A percentile compares a stretch with the other conserved stretches of the same genome.
Conservation (phyloP, 2,113 vertebrate genomes). For the Axis porcinus region DNA sequence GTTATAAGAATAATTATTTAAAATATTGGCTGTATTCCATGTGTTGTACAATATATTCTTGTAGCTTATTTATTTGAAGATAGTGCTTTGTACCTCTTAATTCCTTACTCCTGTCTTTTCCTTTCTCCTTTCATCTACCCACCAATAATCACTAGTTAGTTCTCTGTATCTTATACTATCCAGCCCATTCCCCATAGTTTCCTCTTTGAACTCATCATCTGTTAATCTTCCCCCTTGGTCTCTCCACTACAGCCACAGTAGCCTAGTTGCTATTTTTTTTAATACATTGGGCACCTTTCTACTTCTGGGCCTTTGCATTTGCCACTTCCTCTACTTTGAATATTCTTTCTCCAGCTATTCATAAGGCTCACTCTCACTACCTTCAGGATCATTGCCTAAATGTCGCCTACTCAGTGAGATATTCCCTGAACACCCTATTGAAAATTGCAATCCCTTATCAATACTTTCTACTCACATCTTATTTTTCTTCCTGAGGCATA, state of each 20-base stretch:
- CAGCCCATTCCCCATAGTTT: not conserved
- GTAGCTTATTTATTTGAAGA: not conserved
- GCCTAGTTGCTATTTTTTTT: not conserved
- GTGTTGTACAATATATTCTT: not conserved
- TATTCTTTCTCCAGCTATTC: not conserved
- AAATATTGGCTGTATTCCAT: not conserved
- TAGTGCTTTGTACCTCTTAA: not conserved
- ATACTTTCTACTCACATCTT: not conserved
- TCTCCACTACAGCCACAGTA: not conserved
- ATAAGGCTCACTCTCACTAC: not conserved
- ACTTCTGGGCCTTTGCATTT: not conserved
- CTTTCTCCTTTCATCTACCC: not conserved
- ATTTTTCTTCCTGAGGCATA: not conserved
- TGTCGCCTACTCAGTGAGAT: not conserved
- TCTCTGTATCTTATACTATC: not conserved
- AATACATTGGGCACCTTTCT: not conserved
- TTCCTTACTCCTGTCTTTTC: not conserved
- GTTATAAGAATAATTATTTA: not conserved
- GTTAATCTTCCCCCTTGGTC: not conserved
- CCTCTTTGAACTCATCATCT: not conserved
- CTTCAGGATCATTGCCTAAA: not conserved
- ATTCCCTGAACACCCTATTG: not conserved
- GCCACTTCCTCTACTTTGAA: not conserved
- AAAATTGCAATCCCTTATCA: not conserved
- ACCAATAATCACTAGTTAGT: not conserved